Conservation (phyloP, 2,797 vertebrate species). For the Sebastes umbrosus region DNA sequence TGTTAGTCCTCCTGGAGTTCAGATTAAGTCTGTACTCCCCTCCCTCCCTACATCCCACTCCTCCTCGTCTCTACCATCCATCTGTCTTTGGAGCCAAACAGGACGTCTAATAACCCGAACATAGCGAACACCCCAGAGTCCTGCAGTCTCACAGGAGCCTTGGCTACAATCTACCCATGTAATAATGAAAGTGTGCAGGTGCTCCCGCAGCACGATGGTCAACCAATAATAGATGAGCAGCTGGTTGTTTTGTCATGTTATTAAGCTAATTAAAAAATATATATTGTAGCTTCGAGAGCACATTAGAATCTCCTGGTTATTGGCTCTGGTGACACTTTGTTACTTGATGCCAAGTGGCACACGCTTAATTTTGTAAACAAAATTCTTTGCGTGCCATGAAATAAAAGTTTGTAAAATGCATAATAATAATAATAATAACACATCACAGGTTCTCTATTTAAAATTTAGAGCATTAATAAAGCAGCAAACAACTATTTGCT, state of each 20-base stretch:
- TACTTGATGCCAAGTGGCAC: not conserved
- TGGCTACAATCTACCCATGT: not conserved
- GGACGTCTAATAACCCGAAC: slow-evolving; percentile 36
- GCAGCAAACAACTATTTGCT: too few relatives aligned
- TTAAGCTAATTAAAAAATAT: not conserved
- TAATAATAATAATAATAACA: not conserved
- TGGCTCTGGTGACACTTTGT: not conserved
- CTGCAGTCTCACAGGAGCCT: not conserved
- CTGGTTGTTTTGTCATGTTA: not conserved
- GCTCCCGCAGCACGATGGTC: not conserved
- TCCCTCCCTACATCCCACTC: not conserved
- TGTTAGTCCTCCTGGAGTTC: slow-evolving; percentile 37
- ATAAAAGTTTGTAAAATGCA: not conserved
- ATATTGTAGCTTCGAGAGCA: not conserved
- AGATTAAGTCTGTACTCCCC: slow-evolving; percentile 31
- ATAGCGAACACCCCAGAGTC: slow-evolving; percentile 1
- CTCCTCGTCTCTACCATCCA: slow-evolving; percentile 8
- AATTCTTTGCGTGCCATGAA: not conserved
- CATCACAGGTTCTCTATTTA: too few relatives aligned
- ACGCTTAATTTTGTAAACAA: not conserved
- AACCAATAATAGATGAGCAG: not conserved
- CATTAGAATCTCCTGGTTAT: not conserved
- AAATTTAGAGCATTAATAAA: too few relatives aligned
- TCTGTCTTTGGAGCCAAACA: slow-evolving; percentile 34
- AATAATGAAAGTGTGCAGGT: not conserved